A percentile compares a stretch with the other conserved stretches of the same genome.
phyloP scores from a whole-genome alignment of 2,797 vertebrate species.

The Pachyuromys duprasi region DNA sequence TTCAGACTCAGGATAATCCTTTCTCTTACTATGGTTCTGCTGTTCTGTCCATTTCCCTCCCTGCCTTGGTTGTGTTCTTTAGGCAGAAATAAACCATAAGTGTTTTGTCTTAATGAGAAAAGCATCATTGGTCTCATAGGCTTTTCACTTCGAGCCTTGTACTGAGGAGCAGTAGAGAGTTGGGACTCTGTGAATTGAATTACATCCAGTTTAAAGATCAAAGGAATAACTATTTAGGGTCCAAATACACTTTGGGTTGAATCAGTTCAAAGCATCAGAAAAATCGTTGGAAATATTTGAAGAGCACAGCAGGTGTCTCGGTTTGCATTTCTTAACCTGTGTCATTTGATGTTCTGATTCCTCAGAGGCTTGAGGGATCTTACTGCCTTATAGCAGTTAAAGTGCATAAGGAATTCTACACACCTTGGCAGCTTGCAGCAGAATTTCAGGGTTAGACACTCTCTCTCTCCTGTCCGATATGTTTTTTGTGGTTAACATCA shows the following conservation, averaged over 20 bases:
- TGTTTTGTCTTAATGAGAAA: conserved; percentile 28
- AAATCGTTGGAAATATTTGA: conserved; percentile 71
- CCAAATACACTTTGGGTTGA: conserved; percentile 66
- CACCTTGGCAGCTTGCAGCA: conserved; percentile 27
- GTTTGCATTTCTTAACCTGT: conserved; percentile 71
- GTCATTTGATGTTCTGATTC: conserved; percentile 70
- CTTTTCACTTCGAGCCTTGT: conserved; percentile 14
- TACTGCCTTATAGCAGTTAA: conserved; percentile 32
- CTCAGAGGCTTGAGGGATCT: conserved; percentile 22
- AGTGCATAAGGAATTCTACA: conserved; percentile 1
- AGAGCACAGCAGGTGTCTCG: conserved; percentile 47
- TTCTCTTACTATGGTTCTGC: background rate
- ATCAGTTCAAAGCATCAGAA: conserved; percentile 75
- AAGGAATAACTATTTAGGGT: conserved; percentile 69
- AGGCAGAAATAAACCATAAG: conserved; percentile 32
- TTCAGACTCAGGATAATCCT: background rate
- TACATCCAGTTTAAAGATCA: conserved; percentile 72
- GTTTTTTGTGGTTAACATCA: background rate
- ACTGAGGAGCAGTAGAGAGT: conserved; percentile 12
- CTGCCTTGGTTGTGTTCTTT: conserved; percentile 26
- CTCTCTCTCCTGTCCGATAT: background rate
- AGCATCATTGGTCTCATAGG: background rate
- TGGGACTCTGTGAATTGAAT: conserved; percentile 66
- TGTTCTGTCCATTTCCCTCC: conserved; percentile 21
- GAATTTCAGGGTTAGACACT: background rate